Percentiles rank a stretch among this genome's conserved stretches.
phyloP scores from a whole-genome alignment of 2,888 invertebrate genomes.

The Cryptosula pallasiana region DNA sequence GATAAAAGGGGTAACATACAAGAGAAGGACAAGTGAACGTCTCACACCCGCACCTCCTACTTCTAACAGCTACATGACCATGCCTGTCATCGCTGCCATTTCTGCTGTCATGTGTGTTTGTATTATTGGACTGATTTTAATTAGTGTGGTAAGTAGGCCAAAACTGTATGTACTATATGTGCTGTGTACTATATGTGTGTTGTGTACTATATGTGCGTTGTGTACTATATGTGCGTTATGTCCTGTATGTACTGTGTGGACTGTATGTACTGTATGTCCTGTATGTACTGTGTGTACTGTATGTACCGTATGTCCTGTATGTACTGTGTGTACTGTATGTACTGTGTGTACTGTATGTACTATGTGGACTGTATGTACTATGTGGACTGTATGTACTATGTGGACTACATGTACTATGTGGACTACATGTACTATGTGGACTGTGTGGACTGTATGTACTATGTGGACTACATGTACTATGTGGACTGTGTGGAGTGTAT shows the following conservation, averaged over 20 bases:
- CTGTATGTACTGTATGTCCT: not conserved
- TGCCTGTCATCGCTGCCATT: not conserved
- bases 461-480: too few relatives aligned
- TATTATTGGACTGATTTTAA: constrained; percentile 12
- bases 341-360: not conserved
- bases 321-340: not conserved
- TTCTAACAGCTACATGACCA: not conserved
- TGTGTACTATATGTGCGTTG: not conserved
- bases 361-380: not conserved
- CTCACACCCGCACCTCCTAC: not conserved
- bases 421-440: too few relatives aligned
- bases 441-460: too few relatives aligned
- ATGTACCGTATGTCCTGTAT: too few relatives aligned
- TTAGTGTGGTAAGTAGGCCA: constrained; percentile 15
- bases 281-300: too few relatives aligned
- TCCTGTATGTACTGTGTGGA: too few relatives aligned
- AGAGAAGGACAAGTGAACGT: not conserved
- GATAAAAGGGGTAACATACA: not conserved
- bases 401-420: too few relatives aligned
- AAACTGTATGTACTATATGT: not conserved
- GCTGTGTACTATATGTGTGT: not conserved
- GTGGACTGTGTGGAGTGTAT: too few relatives aligned
- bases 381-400: too few relatives aligned
- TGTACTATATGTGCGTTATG: too few relatives aligned
- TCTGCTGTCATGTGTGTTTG: constrained; percentile 12